Base-by-base conservation (phyloP, 2,888 invertebrate species). In the Pammene aurita region DNA sequence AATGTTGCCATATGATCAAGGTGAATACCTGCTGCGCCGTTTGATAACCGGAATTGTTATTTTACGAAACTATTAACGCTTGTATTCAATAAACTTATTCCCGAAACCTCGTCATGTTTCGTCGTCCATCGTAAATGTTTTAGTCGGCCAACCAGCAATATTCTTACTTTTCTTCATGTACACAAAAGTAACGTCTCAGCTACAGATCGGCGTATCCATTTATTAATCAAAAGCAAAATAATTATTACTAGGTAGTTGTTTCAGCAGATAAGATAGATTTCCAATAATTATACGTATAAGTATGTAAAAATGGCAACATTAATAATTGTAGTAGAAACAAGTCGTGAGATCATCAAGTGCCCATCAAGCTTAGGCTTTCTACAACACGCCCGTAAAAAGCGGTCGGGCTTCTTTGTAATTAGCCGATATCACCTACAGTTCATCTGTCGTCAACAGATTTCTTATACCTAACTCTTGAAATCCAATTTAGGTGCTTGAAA, bases 291-390 rank as follows among this genome's bases (percentile, higher is more conserved):
- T n/a, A 7, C 38, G 9, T 7, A 38, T 38, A 38, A 38, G 7
- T 38, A 2, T 38, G 38, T 38, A 38, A 0, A 50, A 10, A 34
- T 34, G 34, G 54, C 54, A 54, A 34, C 34, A 6, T 9, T 54
- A 26, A 26, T 26, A 26, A 42, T 54, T 54, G 42, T 44, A 70
- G 63, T 62, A 63, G 44, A 61, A 57, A 63, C 41, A 56, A 62
- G 56, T 63, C 67, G 18, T 42, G 48, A 41, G 38, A 18, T 64
- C 56, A 58, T 54, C 44, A 52, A 50, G 50, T 57, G 26, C 50
- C 57, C 44, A 50, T 64, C 57, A 42, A 34, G 54, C 54, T 34
- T 10, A 57, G 42, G 63, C 63, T 68, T 68, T 63, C 63, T 61
- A 61, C 38, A 16, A 55, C 42, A n/a, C 14, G 44, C n/a, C 34